phyloP scores from a whole-genome alignment of 2,888 invertebrate genomes.

The Melipona bicolor region DNA sequence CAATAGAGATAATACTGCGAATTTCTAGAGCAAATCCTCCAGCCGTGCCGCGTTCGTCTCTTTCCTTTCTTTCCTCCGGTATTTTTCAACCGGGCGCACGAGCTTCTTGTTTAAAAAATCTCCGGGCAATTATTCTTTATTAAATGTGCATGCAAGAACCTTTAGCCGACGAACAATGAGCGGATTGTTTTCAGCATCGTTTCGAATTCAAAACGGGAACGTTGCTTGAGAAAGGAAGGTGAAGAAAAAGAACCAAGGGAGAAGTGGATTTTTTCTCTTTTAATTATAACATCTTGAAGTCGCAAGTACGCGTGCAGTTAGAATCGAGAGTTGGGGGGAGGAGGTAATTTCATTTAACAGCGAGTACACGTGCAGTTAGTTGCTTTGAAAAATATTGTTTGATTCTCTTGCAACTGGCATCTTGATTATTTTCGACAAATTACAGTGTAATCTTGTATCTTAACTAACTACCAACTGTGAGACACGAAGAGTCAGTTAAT shows the following conservation, averaged over 20 bases:
- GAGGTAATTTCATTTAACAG: neutral
- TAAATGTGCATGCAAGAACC: constrained; percentile 22
- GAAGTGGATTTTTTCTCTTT: constrained; percentile 6
- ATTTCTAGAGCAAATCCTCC: constrained; percentile 31
- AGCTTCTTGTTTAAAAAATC: constrained; percentile 19
- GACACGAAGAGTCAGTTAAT: no score
- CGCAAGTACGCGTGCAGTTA: neutral
- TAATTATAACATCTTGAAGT: neutral
- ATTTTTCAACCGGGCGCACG: constrained; percentile 22
- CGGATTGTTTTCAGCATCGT: constrained; percentile 31
- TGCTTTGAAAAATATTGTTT: no score
- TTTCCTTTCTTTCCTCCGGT: neutral
- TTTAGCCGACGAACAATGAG: constrained; percentile 11
- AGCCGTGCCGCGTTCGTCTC: neutral
- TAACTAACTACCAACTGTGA: no score
- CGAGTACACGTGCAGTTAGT: neutral
- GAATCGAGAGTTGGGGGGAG: neutral
- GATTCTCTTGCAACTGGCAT: no score
- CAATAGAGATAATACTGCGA: constrained; percentile 34
- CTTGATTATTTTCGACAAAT: no score
- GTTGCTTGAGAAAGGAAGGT: neutral
- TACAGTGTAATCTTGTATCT: no score
- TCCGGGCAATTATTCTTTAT: constrained; percentile 33
- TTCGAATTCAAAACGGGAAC: constrained; percentile 14
- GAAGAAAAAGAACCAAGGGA: no score